phyloP scores from a whole-genome alignment of 2,797 vertebrate genomes.

The Agapornis canus region DNA sequence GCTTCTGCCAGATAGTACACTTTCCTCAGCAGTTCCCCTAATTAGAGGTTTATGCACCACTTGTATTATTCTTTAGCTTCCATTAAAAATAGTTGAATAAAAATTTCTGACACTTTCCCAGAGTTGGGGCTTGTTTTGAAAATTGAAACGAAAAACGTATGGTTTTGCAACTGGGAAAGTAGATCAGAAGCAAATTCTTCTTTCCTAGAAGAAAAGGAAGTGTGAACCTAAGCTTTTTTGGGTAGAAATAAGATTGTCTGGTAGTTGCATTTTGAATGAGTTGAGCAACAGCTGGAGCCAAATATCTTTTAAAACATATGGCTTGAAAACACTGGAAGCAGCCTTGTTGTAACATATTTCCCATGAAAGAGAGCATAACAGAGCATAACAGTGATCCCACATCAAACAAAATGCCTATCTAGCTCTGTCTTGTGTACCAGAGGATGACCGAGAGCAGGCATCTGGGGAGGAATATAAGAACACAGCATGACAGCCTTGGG shows the following conservation, averaged over 20 bases:
- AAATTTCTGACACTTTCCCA: neutral
- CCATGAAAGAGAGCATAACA: neutral
- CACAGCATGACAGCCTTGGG: fast-evolving
- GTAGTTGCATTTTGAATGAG: neutral
- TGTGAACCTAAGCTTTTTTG: neutral
- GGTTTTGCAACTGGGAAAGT: neutral
- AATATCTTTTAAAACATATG: neutral
- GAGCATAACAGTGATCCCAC: neutral
- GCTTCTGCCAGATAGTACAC: neutral
- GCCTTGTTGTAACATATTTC: neutral
- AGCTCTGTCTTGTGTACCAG: neutral
- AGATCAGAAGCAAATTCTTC: neutral
- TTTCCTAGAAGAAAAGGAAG: neutral
- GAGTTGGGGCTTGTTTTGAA: neutral
- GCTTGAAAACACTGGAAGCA: neutral
- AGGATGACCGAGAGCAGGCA: neutral
- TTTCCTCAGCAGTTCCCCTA: neutral
- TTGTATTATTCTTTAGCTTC: neutral
- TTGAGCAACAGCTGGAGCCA: slow-evolving; percentile 12
- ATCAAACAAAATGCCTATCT: neutral
- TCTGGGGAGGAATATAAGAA: neutral
- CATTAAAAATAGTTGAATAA: neutral
- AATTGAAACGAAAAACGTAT: neutral
- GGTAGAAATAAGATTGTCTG: neutral
- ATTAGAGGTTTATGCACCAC: neutral